Evolutionary conservation across 2,113 vertebrate genomes (phyloP), one percentile per base, ranked within the genome.

Genomic region (Lasiurus cinereus): DNA sequence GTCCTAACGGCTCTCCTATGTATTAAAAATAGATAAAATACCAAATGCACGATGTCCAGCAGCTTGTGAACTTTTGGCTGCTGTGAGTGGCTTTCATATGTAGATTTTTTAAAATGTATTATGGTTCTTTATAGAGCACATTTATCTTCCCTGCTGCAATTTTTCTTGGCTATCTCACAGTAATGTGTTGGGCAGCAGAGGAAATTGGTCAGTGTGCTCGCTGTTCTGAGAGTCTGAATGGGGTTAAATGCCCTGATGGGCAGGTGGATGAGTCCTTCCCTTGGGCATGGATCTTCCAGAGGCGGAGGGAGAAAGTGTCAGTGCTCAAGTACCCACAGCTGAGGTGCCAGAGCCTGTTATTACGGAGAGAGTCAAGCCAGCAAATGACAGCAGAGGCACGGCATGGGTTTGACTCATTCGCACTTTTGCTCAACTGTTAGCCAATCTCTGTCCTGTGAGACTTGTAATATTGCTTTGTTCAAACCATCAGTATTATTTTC

Each of bases 51-150:
- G 3, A 5, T 29, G 8, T 13, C 5, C 5, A 3, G 24, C 11
- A 18, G 36, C 9, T 67, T 27, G 3, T 11, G 52, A 27, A 0
- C 22, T 76, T 70, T 8, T 16, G 86, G 33, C 50, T 87, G 67
- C 33, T 59, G 82, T 73, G 29, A 8, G n/a, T 31, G 46, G 36
- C 46, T 19, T 43, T 76, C 52, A 31, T 52, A 78, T 0, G 0
- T 24, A 8, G 67, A 33, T 27, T 73, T 89, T 69, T 74, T 10
- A 36, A 43, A 48, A 46, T 80, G 80, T 18, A 27, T 66, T 70
- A 77, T 66, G 52, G 22, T 76, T 88, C n/a, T 90, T 92, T 33
- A 48, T 78, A 59, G 39, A 52, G 21, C 29, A 62, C 21, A 69
- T 52, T 73, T 62, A 24, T 84, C 66, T 87, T 73, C 19, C 3